These are phyloP conservation scores for Brachionus paranguensis DNA, from an alignment of 1,140 invertebrate genomes.

Conservation along the genomic window DNA sequence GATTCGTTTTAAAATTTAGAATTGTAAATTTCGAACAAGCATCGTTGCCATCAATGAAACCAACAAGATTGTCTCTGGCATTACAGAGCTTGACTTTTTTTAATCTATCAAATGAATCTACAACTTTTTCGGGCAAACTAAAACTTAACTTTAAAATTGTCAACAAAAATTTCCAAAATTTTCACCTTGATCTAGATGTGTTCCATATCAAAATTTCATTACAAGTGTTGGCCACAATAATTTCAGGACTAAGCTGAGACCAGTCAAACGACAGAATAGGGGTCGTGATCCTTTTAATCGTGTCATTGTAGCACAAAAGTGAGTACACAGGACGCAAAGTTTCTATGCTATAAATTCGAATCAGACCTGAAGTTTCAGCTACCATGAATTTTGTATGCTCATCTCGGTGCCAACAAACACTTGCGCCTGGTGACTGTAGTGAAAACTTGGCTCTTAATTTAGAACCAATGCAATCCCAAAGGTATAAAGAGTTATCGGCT, in stretches of 20 bases:
- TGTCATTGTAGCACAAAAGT: background rate
- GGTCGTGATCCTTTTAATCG: background rate
- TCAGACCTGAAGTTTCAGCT: background rate
- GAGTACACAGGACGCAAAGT: background rate
- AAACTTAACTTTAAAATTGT: background rate
- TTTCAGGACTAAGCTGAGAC: background rate
- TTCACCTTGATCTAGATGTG: background rate
- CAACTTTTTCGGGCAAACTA: background rate
- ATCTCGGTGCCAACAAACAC: conserved; percentile 23
- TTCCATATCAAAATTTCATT: conserved; percentile 17
- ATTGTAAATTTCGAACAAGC: conserved; percentile 21
- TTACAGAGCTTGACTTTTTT: background rate
- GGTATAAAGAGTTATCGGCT: background rate
- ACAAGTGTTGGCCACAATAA: background rate
- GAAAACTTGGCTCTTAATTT: conserved; percentile 11
- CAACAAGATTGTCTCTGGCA: background rate
- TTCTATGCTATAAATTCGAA: background rate
- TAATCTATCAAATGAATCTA: background rate
- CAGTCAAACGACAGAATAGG: conserved; percentile 16
- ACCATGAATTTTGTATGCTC: conserved; percentile 20
- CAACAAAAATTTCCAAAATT: background rate
- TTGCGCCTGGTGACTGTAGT: background rate
- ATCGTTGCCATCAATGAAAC: background rate
- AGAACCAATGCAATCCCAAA: background rate
- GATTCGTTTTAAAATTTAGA: conserved; percentile 18